A percentile compares a stretch with the other conserved stretches of the same genome.
Conservation (phyloP, 2,888 invertebrate species). For the Glyphotaelius pellucidus region DNA sequence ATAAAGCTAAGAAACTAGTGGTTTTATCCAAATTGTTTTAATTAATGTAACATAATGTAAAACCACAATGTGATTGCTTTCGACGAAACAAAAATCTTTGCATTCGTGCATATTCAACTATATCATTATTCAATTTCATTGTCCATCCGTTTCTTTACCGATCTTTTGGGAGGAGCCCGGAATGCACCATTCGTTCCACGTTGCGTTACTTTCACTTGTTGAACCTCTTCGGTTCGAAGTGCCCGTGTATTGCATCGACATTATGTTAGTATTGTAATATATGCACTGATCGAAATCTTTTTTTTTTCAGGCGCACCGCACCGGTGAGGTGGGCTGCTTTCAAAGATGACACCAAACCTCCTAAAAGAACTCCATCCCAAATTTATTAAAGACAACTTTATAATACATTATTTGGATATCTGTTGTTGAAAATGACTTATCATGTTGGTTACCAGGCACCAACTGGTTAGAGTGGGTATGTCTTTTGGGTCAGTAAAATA, state of each 20-base stretch:
- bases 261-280: neutral
- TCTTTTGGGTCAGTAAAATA: neutral
- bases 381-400: neutral
- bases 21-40: too few species aligned
- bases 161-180: neutral
- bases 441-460: neutral
- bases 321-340: neutral
- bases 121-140: neutral
- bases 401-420: neutral
- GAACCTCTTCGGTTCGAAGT: neutral
- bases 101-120: neutral
- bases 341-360: neutral
- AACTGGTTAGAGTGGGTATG: neutral
- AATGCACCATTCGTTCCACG: neutral
- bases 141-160: neutral
- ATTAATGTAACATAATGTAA: too few species aligned
- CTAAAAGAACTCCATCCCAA: neutral
- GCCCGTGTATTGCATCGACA: neutral
- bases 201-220: neutral
- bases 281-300: neutral
- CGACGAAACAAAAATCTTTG: neutral
- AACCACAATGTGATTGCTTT: too few species aligned
- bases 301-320: neutral
- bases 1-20: too few species aligned
- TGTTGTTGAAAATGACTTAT: neutral